phyloP scores from a whole-genome alignment of 2,113 vertebrate species.

The Entomyzon cyanotis region DNA sequence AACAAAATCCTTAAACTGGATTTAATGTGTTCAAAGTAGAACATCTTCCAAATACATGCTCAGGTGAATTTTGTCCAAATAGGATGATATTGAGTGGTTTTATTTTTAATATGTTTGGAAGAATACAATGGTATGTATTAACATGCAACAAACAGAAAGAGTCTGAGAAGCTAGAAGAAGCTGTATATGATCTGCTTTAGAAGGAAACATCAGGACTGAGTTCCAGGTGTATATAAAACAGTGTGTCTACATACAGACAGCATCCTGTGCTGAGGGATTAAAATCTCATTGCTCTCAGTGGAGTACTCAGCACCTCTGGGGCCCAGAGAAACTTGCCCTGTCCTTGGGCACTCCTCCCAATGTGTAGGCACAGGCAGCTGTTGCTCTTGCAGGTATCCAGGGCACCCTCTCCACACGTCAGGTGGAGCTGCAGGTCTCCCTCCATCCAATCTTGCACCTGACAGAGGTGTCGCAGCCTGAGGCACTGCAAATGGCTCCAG shows the following conservation, averaged over 20 bases:
- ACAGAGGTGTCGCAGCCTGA: rapidly evolving
- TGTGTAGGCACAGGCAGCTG: neutral
- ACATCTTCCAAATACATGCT: neutral
- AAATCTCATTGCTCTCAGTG: neutral
- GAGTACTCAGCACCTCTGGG: neutral
- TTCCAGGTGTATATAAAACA: neutral
- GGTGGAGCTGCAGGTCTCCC: neutral
- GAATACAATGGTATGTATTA: neutral
- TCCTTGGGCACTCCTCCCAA: neutral
- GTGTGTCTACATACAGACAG: rapidly evolving
- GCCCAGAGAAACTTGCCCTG: neutral
- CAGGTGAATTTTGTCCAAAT: neutral
- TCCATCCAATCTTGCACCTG: neutral
- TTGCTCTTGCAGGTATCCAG: neutral
- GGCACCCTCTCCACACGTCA: neutral
- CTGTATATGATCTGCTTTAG: neutral
- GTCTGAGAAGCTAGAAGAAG: neutral
- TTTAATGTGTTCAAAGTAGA: neutral
- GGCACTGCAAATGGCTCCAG: neutral
- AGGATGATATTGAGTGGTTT: neutral
- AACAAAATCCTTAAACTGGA: neutral
- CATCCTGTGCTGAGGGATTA: neutral
- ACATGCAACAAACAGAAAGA: neutral
- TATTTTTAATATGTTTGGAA: neutral
- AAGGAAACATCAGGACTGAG: neutral